Base-by-base conservation (phyloP, 1,140 invertebrate species). In the Orussus abietinus region DNA sequence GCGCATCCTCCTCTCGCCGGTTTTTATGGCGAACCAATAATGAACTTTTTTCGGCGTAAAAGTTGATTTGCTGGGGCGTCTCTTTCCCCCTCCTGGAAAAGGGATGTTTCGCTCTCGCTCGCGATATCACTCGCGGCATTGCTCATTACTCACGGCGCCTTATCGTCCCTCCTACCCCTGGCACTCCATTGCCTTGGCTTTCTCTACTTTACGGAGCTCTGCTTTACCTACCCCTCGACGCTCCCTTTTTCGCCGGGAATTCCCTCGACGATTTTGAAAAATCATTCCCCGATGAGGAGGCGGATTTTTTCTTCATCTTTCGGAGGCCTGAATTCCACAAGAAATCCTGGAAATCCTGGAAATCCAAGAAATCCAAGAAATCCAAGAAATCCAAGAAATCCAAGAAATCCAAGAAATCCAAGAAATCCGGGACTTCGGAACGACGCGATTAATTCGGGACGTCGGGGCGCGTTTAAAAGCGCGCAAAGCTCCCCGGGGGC, bases 91-190 rank as follows among this genome's bases (percentile, higher is more conserved):
- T 26, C 36, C 33, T 37, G 46, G 47, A 12, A 30, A 55, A 66
- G 47, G 55, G 62, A 55, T 63, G 57, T 64, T 60, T 64, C 62
- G 55, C 61, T 64, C 59, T 60, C 47, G 55, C 49, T 57, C 53
- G 59, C 64, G 68, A 67, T 72, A 72, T 72, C 69, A 69, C 57
- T 69, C 63, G 66, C 62, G 60, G 63, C 66, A 66, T 69, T 69
- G 62, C 66, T 72, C 69, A 70, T 70, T 70, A 70, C 64, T 66
- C 65, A 67, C 60, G 28, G 51, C 57, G 58, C 59, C 64, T 69
- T 69, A 67, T 68, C 66, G 57, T 58, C 38, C 56, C 53, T 55
- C 56, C 54, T 46, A 47, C 52, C 50, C 52, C 54, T 50, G 53
- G 55, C 46, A 53, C 49, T 48, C 50, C 56, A 55, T 49, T 55